Evolutionary conservation across 1,140 invertebrate genomes (phyloP).

Genomic region (Leptopilina clavipes): DNA sequence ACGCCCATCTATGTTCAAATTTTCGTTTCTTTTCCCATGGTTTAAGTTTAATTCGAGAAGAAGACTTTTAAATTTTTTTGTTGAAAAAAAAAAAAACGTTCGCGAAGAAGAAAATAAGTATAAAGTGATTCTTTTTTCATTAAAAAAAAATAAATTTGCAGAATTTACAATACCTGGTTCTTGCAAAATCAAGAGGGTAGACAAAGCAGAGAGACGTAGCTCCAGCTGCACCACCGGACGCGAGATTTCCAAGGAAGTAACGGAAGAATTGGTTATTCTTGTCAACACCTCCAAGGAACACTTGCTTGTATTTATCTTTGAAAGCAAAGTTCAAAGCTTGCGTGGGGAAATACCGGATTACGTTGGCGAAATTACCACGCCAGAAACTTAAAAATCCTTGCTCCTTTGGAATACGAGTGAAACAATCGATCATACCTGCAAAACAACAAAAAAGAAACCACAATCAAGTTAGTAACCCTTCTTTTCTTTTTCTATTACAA

Average conservation of each 20-base stretch:
- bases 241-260: constrained; percentile 91
- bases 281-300: constrained; percentile 89
- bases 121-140: too few relatives aligned
- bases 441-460: constrained; percentile 49
- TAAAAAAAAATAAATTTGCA: too few relatives aligned
- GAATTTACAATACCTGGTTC: constrained; percentile 83
- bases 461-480: neutral
- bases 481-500: neutral
- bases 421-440: constrained; percentile 89
- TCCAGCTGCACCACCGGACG: constrained; percentile 95
- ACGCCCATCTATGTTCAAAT: too few relatives aligned
- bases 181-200: constrained; percentile 95
- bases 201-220: constrained; percentile 96
- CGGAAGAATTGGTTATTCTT: constrained; percentile 92
- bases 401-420: constrained; percentile 89
- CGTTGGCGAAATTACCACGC: constrained; percentile 96
- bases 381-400: constrained; percentile 91
- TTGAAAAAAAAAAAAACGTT: too few relatives aligned
- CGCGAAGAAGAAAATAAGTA: too few relatives aligned
- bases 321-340: constrained; percentile 98
- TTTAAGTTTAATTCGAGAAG: too few relatives aligned
- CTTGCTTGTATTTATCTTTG: constrained; percentile 91
- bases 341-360: constrained; percentile 94
- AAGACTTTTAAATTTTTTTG: too few relatives aligned
- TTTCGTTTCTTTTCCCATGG: too few relatives aligned